Base-by-base conservation (phyloP, 1,140 invertebrate genomes). In the Ganaspis sp. region DNA sequence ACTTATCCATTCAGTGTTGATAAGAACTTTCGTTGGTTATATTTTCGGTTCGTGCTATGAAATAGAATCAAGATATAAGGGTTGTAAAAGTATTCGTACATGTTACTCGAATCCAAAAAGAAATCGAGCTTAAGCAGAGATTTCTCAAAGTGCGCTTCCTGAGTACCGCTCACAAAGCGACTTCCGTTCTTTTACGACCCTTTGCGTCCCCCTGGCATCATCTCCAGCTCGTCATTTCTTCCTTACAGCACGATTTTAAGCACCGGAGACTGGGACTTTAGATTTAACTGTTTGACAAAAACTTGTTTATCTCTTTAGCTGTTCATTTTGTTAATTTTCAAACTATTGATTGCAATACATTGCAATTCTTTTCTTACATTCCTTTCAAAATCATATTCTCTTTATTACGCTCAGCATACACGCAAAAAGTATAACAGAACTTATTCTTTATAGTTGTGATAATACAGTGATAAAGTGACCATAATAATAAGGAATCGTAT, bases 141-240 rank as follows among this genome's bases (percentile, higher is more conserved):
- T 64, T 26, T 34, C 23, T 64, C 11, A 29, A 64, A 64, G 58
- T 64, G 23, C 58, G 12, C 58, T 64, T 26, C 26, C 1, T 29
- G 58, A 64, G 58, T n/a, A 64, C 58, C 26, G 23, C 58, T 64
- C 58, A 64, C 58, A 64, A 29, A 64, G 58, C 58, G 58, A 64
- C 58, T 64, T 64, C 58, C 58, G 58, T 64, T 64, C 23, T 64
- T 64, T 64, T 64, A 64, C 23, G 58, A 64, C 15, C 58, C 58
- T 64, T 34, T 64, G 4, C 58, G 26, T 64, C 58, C 23, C 58
- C 23, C 26, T 64, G 58, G 58, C 15, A 64, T 64, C 58, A 64
- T 34, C 58, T 64, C 29, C 54, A 17, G 11, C 23, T 34, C 58
- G 26, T 64, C 58, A 64, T 64, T 64, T 64, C 23, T n/a, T 64